Evolutionary conservation across 2,888 invertebrate species (phyloP).

Genomic region (Tineola bisselliella): DNA sequence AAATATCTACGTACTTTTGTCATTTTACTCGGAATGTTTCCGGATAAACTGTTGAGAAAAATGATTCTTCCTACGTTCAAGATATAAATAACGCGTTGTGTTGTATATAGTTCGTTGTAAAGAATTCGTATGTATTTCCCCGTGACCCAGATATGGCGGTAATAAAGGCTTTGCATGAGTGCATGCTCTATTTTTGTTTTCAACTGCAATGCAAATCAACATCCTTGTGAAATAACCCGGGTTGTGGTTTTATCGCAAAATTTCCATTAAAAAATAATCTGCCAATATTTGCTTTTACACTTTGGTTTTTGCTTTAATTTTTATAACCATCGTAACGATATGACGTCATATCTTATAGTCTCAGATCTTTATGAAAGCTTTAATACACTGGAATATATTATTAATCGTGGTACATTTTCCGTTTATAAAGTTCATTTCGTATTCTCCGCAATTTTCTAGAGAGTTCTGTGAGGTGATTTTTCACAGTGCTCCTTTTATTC

Average conservation of each 20-base stretch:
- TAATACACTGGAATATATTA: neutral
- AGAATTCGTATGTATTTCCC: neutral
- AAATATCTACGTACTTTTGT: neutral
- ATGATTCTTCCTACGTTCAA: neutral
- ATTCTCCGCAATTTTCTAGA: slow-evolving; percentile 6
- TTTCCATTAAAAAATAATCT: neutral
- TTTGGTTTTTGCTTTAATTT: neutral
- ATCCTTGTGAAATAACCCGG: neutral
- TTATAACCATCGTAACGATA: neutral
- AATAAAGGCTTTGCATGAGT: slow-evolving; percentile 1
- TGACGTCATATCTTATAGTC: neutral
- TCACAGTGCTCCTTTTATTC: neutral
- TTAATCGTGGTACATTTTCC: neutral
- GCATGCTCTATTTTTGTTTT: slow-evolving; percentile 8
- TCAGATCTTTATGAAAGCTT: neutral
- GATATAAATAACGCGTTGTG: neutral
- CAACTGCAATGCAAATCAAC: neutral
- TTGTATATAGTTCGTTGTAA: neutral
- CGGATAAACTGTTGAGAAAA: neutral
- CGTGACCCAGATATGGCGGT: slow-evolving; percentile 1
- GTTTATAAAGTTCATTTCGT: neutral
- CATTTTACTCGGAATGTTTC: neutral
- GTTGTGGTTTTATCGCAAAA: neutral
- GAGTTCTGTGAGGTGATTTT: slow-evolving; percentile 1
- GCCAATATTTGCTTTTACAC: neutral